Conservation (phyloP, 1,140 invertebrate genomes). For the Bacillus rossius region DNA sequence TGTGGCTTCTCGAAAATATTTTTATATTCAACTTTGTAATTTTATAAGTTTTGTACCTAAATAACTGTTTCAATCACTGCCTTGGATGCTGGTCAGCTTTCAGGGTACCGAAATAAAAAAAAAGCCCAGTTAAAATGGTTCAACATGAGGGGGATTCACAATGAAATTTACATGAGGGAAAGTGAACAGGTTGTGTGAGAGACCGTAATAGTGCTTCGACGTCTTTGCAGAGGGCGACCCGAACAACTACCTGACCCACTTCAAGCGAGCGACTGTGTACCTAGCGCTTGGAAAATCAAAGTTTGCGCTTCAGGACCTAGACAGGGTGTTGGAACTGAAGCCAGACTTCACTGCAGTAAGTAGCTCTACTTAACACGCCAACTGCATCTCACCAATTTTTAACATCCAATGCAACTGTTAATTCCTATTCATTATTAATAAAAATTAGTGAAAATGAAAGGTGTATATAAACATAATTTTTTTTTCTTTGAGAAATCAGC, state of each 20-base stretch:
- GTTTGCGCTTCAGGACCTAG: conserved; percentile 90
- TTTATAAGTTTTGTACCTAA: no score
- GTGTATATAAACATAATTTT: not conserved
- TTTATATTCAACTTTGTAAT: no score
- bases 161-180: not conserved
- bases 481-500: not conserved
- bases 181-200: not conserved
- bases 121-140: no score
- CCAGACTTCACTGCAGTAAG: conserved; percentile 83
- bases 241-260: conserved; percentile 92
- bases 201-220: not conserved
- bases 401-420: not conserved
- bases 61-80: no score
- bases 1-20: no score
- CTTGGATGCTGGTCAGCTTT: no score
- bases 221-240: conserved; percentile 84
- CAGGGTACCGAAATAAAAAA: no score
- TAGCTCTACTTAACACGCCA: no score
- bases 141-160: no score
- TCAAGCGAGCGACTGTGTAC: conserved; percentile 93
- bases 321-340: conserved; percentile 87
- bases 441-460: not conserved
- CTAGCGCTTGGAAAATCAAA: conserved; percentile 94
- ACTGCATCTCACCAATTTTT: no score
- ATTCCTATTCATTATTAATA: not conserved